Evolutionary conservation across 2,888 invertebrate species (phyloP).

Genomic region (Alloplasta piceator): DNA sequence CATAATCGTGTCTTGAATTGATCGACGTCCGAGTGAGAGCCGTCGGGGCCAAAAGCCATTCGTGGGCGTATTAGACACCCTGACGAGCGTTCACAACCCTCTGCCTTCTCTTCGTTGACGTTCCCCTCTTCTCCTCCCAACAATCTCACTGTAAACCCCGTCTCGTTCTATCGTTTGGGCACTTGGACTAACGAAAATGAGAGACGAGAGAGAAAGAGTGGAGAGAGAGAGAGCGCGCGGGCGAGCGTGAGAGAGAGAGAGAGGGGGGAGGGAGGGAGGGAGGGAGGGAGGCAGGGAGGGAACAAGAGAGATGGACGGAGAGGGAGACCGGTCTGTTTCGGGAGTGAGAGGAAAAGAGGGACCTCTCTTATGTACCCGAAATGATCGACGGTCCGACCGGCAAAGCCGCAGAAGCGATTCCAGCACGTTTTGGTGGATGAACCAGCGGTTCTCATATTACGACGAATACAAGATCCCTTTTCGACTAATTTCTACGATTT

Average conservation of each 20-base stretch:
- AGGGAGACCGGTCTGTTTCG: constrained; percentile 47
- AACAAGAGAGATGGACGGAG: constrained; percentile 46
- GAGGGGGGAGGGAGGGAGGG: constrained; percentile 53
- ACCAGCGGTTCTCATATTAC: constrained; percentile 69
- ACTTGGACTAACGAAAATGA: constrained; percentile 47
- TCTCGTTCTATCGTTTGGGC: constrained; percentile 46
- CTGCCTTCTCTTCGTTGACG: constrained; percentile 48
- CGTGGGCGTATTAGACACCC: constrained; percentile 66
- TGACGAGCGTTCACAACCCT: constrained; percentile 65
- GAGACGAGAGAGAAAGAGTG: constrained; percentile 43
- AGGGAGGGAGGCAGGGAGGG: constrained; percentile 54
- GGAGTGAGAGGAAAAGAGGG: constrained; percentile 55
- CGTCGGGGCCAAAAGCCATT: constrained; percentile 63
- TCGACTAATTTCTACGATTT: too few species aligned
- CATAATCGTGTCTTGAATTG: constrained; percentile 59
- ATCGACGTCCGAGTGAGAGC: constrained; percentile 59
- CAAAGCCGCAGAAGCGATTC: constrained; percentile 68
- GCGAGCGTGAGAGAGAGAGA: constrained; percentile 46
- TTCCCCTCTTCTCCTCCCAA: constrained; percentile 29
- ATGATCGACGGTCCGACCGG: constrained; percentile 76
- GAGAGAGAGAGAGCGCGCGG: too few species aligned
- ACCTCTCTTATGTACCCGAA: constrained; percentile 70
- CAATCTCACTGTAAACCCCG: constrained; percentile 48
- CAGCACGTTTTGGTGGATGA: constrained; percentile 57
- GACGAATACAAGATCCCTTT: background rate